Percentiles rank a stretch among this genome's conserved stretches.
Evolutionary conservation across 1,140 invertebrate species (phyloP).

Genomic region (Ridgeia piscesae): DNA sequence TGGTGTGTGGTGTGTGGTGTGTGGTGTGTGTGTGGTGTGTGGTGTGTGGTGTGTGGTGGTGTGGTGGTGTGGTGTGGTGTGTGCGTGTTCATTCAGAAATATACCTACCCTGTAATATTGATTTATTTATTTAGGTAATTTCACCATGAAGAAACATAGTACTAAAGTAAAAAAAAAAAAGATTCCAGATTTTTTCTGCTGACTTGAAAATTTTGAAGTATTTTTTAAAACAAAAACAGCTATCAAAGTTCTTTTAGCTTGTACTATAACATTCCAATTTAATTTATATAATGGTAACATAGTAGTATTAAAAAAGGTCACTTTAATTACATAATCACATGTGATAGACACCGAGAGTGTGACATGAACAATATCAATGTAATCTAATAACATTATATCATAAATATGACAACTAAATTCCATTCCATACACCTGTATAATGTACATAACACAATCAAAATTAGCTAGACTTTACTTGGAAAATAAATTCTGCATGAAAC

Average conservation of each 20-base stretch:
- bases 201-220: not conserved
- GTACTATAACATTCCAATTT: not conserved
- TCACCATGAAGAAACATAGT: too few relatives aligned
- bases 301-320: not conserved
- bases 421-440: too few relatives aligned
- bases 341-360: not conserved
- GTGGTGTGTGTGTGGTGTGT: too few relatives aligned
- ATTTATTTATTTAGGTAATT: too few relatives aligned
- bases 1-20: too few relatives aligned
- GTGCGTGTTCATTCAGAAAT: not conserved
- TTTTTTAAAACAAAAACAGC: not conserved
- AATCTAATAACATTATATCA: not conserved
- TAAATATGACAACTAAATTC: not conserved
- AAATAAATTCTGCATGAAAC: too few relatives aligned
- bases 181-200: not conserved
- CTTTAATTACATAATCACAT: not conserved
- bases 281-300: not conserved
- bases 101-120: not conserved
- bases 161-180: too few relatives aligned
- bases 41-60: too few relatives aligned
- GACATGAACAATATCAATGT: not conserved
- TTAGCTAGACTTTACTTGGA: too few relatives aligned
- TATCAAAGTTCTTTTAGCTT: not conserved
- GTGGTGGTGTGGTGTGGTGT: too few relatives aligned
- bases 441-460: too few relatives aligned